Base-by-base conservation (phyloP, 2,113 vertebrate genomes). In the Triplophysa dalaica region DNA sequence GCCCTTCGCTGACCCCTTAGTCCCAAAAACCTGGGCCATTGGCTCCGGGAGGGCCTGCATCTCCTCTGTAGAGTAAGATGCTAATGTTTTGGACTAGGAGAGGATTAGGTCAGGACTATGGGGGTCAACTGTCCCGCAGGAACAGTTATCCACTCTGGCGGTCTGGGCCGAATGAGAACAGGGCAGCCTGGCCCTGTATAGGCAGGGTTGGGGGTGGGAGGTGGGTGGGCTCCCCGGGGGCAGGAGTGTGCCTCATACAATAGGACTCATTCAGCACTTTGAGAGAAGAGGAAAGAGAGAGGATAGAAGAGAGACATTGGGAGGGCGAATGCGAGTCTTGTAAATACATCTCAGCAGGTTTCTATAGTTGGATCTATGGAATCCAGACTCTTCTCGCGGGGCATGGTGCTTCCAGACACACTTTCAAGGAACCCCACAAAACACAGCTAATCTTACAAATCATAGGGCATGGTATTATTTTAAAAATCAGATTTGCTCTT, bases 231-330 rank as follows among this genome's bases (percentile, higher is more conserved):
- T 74, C 75, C 78, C 81, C 81, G 75, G 75, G 84, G 81, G 56
- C 65, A n/a, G 70, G 62, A 78, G 78, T 93, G 96, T 92, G 95
- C 89, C 93, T 93, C 50, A 24, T 89, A 98, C 96, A 98, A 97
- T 93, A 91, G 93, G 84, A 82, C 45, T 89, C 91, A 94, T 96
- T 97, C 94, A 96, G 26, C 19, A 62, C 19, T 68, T 87, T 78
- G 85, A 83, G 89, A 89, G 78, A 81, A 77, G 60, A 73, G 79
- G 16, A 78, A 60, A 45, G 84, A 86, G 79, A 85, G 83, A 79
- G 77, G 72, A 83, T 83, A 81, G 83, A 73, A 7, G 82, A n/a
- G 80, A 82, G 85, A 82, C 86, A 82, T 1, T 69, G 33, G 80
- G 11, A n/a, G 81, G 65, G 60, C 73, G 79, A 87, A 86, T 90